Evolutionary conservation across 2,113 vertebrate genomes (phyloP).

Genomic region (Hyla sarda): DNA sequence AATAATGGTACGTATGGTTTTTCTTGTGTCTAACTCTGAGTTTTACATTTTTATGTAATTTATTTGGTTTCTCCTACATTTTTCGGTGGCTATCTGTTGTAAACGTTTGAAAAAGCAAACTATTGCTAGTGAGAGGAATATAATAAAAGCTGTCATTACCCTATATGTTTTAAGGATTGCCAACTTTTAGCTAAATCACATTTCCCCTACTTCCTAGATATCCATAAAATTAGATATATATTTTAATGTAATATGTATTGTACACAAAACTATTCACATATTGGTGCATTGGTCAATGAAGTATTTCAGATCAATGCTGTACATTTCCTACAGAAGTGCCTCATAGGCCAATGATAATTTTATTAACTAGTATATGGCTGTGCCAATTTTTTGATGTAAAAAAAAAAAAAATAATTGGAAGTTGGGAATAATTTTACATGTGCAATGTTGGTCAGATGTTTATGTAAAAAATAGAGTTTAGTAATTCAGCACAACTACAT

Average conservation of each 20-base stretch:
- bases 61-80: background rate
- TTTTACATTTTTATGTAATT: constrained; percentile 3
- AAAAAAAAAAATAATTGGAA: background rate
- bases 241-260: background rate
- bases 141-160: background rate
- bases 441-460: background rate
- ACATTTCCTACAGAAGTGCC: constrained; percentile 1
- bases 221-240: background rate
- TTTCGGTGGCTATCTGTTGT: background rate
- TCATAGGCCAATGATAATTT: background rate
- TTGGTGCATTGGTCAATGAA: background rate
- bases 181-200: background rate
- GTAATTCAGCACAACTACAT: background rate
- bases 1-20: background rate
- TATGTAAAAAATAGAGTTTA: background rate
- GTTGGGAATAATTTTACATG: background rate
- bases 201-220: background rate
- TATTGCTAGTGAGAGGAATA: background rate
- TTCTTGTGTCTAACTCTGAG: background rate
- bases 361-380: background rate
- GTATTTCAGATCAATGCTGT: background rate
- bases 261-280: background rate
- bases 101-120: background rate
- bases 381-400: background rate
- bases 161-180: background rate